Evolutionary conservation across 1,140 invertebrate species (phyloP).

Genomic region (Thalassaphorura encarpata): DNA sequence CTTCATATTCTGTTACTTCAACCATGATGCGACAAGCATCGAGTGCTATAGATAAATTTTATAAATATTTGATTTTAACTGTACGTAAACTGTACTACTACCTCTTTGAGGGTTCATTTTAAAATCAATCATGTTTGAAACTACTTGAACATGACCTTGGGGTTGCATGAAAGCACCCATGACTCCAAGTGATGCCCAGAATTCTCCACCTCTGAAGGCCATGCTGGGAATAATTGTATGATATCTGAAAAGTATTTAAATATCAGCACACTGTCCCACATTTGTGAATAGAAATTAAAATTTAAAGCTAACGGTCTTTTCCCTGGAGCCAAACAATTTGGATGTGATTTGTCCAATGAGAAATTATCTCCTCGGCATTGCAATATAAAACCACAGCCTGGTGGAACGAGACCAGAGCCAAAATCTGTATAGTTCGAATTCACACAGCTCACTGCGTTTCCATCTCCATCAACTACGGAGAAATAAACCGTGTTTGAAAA

Average conservation of each 20-base stretch:
- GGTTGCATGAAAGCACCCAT: conserved; percentile 39
- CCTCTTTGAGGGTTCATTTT: conserved; percentile 38
- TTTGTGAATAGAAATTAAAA: too few species aligned
- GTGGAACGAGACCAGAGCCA: conserved; percentile 38
- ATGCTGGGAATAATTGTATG: conserved; percentile 39
- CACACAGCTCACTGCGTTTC: conserved; percentile 37
- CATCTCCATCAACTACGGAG: conserved; percentile 36
- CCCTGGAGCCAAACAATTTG: conserved; percentile 4
- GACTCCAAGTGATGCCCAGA: conserved; percentile 14
- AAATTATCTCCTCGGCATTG: conserved; percentile 31
- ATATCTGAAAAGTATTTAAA: too few species aligned
- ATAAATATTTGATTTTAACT: too few species aligned
- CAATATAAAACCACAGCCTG: conserved; percentile 39
- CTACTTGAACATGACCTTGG: conserved; percentile 38
- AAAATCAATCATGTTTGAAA: conserved; percentile 40
- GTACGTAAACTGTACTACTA: too few species aligned
- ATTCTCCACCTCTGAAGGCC: conserved; percentile 10
- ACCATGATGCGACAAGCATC: conserved; percentile 37
- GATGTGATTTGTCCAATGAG: conserved; percentile 3
- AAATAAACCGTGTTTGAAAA: conserved; percentile 39
- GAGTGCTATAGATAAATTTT: conserved; percentile 35
- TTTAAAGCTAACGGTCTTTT: conserved; percentile 19
- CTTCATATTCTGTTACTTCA: conserved; percentile 27
- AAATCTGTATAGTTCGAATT: conserved; percentile 38
- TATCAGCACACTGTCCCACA: too few species aligned